Evolutionary conservation across 2,113 vertebrate genomes (phyloP).

Genomic region (Cygnus atratus): DNA sequence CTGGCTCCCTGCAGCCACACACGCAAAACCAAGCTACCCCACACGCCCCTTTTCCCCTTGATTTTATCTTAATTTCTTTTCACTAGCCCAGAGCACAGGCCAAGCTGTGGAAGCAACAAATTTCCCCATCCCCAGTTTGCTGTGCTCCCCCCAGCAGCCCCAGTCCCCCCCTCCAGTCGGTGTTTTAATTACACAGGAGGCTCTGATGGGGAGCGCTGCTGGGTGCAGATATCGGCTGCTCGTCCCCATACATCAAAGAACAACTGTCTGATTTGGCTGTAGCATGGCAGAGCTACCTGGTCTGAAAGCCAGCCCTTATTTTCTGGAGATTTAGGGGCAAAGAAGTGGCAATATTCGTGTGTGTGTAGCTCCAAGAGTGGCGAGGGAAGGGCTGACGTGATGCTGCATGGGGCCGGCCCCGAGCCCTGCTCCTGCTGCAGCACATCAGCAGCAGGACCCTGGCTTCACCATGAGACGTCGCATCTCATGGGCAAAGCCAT

Average conservation of each 20-base stretch:
- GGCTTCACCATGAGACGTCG: no score
- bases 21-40: not conserved
- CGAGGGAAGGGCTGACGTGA: no score
- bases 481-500: no score
- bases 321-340: not conserved
- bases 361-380: accelerated
- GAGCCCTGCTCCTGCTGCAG: no score
- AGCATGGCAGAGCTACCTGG: no score
- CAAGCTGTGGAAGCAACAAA: not conserved
- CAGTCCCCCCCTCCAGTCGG: not conserved
- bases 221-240: not conserved
- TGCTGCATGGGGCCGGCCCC: no score
- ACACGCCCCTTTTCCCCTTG: not conserved
- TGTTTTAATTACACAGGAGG: not conserved
- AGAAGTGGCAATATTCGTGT: not conserved
- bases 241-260: not conserved
- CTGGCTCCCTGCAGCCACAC: accelerated
- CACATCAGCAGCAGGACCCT: no score
- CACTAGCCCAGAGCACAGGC: not conserved
- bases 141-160: not conserved
- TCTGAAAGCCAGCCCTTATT: not conserved
- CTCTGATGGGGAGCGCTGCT: not conserved
- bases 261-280: no score
- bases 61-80: not conserved
- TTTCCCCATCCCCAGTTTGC: not conserved